Percentiles rank a stretch among this genome's conserved stretches.
Evolutionary conservation across 2,113 vertebrate genomes (phyloP).

Genomic region (Ciconia stormi): DNA sequence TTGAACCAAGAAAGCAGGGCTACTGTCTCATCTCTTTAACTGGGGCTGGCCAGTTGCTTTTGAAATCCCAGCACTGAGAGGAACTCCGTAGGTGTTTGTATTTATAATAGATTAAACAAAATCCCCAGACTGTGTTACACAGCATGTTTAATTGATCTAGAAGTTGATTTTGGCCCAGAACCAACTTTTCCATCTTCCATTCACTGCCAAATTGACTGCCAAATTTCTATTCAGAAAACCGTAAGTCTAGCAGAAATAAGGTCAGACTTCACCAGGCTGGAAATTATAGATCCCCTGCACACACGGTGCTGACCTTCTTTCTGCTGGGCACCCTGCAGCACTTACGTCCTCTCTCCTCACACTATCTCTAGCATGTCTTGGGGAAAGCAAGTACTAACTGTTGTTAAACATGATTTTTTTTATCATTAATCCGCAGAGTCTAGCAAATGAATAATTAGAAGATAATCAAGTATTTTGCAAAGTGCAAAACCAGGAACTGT

Average conservation of each 20-base stretch:
- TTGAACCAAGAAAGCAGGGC: not conserved
- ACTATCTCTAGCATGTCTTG: not conserved
- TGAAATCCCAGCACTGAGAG: not conserved
- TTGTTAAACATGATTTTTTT: not conserved
- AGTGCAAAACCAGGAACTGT: not conserved
- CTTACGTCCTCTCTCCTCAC: fast-evolving
- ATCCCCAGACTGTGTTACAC: not conserved
- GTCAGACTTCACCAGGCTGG: not conserved
- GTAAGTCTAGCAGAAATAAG: not conserved
- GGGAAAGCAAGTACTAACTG: not conserved
- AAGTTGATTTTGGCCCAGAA: not conserved
- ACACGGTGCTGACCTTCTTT: not conserved
- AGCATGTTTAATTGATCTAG: not conserved
- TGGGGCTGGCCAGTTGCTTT: not conserved
- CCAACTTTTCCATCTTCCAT: not conserved
- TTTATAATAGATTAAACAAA: not conserved
- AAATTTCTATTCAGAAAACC: not conserved
- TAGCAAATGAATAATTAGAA: not conserved
- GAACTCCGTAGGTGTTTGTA: not conserved
- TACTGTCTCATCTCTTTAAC: not conserved
- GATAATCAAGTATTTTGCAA: not conserved
- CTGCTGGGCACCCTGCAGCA: not conserved
- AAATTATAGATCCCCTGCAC: not conserved
- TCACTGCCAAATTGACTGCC: not conserved
- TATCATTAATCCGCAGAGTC: not conserved